A percentile compares a stretch with the other conserved stretches of the same genome.
Evolutionary conservation across 2,888 invertebrate genomes (phyloP).

Genomic region (Xestia ashworthii): DNA sequence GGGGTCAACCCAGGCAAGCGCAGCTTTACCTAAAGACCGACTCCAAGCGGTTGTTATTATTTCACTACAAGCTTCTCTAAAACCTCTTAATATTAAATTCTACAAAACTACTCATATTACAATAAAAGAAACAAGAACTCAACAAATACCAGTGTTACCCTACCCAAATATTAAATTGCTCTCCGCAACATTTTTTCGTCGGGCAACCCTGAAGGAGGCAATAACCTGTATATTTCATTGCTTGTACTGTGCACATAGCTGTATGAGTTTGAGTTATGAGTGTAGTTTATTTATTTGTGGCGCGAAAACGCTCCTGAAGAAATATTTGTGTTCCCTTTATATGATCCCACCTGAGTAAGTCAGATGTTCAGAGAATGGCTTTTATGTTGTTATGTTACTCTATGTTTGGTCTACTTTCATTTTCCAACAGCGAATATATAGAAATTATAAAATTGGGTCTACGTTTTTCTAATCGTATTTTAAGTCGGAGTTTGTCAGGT

Average conservation of each 20-base stretch:
- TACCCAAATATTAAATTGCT: constrained; percentile 20
- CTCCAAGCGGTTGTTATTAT: neutral
- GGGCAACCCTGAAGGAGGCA: constrained; percentile 45
- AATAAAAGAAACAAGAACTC: neutral
- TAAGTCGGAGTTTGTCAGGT: too few relatives aligned
- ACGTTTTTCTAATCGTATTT: too few relatives aligned
- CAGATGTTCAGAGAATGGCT: constrained; percentile 16
- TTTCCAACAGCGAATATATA: neutral
- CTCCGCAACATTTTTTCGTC: constrained; percentile 22
- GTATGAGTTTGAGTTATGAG: constrained; percentile 57
- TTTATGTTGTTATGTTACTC: constrained; percentile 5
- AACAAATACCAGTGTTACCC: constrained; percentile 22
- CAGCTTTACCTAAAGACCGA: neutral
- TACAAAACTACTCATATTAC: neutral
- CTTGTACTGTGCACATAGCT: constrained; percentile 41
- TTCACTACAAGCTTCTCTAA: neutral
- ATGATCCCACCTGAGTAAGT: constrained; percentile 39
- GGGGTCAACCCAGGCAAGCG: neutral
- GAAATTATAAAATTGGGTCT: neutral
- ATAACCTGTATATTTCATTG: constrained; percentile 52
- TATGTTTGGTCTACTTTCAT: neutral
- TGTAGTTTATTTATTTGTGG: constrained; percentile 61
- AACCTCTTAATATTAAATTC: neutral
- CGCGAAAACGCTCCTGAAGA: constrained; percentile 43
- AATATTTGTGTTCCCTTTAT: constrained; percentile 59